Evolutionary conservation across 1,140 invertebrate species (phyloP).

Genomic region (Scaptomyza montana): DNA sequence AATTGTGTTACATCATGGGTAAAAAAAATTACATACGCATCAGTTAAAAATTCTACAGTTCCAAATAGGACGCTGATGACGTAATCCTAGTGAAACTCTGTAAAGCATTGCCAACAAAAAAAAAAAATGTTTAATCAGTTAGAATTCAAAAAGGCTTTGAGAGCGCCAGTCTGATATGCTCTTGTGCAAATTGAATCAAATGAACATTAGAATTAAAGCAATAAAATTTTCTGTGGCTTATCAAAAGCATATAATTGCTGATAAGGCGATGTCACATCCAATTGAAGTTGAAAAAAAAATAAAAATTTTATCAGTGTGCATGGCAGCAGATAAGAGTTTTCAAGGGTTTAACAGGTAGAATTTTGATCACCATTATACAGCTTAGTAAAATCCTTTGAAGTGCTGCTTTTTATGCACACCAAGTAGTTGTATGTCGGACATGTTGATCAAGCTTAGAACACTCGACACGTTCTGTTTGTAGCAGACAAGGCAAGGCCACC

Average conservation of each 20-base stretch:
- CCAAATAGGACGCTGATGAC: conserved; percentile 76
- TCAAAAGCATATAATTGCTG: conserved; percentile 65
- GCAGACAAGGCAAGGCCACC: conserved; percentile 18
- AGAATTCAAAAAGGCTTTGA: conserved; percentile 49
- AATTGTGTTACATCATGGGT: conserved; percentile 8
- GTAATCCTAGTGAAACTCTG: conserved; percentile 60
- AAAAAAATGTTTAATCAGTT: conserved; percentile 44
- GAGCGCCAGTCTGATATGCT: conserved; percentile 39
- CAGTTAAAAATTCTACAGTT: conserved; percentile 17
- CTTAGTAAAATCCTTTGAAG: conserved; percentile 26
- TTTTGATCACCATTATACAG: conserved; percentile 17
- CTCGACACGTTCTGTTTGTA: conserved; percentile 30
- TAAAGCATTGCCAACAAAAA: conserved; percentile 53
- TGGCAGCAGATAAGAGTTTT: conserved; percentile 56
- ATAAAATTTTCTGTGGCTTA: conserved; percentile 66
- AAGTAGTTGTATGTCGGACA: conserved; percentile 3
- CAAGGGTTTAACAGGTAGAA: conserved; percentile 70
- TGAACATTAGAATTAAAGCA: conserved; percentile 73
- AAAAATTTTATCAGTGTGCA: conserved; percentile 61
- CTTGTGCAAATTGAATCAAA: conserved; percentile 59
- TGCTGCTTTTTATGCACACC: not conserved
- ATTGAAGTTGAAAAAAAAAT: conserved; percentile 64
- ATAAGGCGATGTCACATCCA: conserved; percentile 56
- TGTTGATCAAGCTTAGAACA: conserved; percentile 20
- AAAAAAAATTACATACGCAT: conserved; percentile 1